These are phyloP conservation scores for Motacilla tschutschensis DNA, from an alignment of 2,113 vertebrate species.

Conservation along the genomic window DNA sequence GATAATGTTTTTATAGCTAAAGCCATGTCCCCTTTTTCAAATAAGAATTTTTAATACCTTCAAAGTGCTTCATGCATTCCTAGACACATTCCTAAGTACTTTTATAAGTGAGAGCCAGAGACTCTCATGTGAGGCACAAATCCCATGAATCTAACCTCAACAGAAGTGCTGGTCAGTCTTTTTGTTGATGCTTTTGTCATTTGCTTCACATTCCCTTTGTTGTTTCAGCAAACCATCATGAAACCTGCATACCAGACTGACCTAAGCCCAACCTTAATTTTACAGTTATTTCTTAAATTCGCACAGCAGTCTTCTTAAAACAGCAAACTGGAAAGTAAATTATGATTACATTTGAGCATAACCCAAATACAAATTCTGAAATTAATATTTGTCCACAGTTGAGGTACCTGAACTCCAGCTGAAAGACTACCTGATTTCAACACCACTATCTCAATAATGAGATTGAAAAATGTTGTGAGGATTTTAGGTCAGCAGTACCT, in stretches of 20 bases:
- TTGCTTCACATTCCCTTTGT: neutral
- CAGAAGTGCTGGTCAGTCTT: neutral
- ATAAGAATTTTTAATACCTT: neutral
- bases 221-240: neutral
- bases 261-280: neutral
- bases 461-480: neutral
- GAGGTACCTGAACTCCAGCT: neutral
- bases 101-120: neutral
- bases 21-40: neutral
- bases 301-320: neutral
- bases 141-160: neutral
- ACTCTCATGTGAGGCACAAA: neutral
- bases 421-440: neutral
- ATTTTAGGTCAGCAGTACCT: neutral
- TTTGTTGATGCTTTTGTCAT: neutral
- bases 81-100: neutral
- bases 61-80: neutral
- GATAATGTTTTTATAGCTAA: neutral
- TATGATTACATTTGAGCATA: neutral
- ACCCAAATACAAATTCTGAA: neutral
- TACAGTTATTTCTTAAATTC: neutral
- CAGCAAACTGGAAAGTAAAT: neutral
- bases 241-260: neutral
- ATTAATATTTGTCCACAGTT: neutral
- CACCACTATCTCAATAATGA: rapidly evolving